These are phyloP conservation scores for Heliconius charithonia DNA, from an alignment of 2,888 invertebrate species.

Conservation along the genomic window DNA sequence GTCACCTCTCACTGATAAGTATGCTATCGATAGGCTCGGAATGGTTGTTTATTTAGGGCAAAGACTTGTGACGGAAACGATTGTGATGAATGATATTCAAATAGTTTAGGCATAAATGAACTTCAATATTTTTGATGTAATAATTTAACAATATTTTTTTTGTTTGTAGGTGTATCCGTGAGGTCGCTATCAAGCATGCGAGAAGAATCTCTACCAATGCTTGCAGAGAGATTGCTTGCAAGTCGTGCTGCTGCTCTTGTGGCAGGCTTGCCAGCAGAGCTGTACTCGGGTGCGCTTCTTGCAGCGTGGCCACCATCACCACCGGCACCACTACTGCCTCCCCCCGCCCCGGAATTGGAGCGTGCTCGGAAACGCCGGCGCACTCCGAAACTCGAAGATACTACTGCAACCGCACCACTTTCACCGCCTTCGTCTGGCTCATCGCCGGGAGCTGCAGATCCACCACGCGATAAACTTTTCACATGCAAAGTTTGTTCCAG, in stretches of 20 bases:
- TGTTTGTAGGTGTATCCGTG: constrained; percentile 76
- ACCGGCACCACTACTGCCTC: constrained; percentile 82
- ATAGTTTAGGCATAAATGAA: neutral
- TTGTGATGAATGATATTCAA: constrained; percentile 49
- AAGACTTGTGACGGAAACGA: constrained; percentile 76
- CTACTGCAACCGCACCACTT: constrained; percentile 63
- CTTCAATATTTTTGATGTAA: constrained; percentile 1
- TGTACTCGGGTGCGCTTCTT: constrained; percentile 86
- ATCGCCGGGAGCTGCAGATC: constrained; percentile 77
- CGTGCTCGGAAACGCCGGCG: constrained; percentile 78
- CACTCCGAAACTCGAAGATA: constrained; percentile 76
- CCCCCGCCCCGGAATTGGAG: constrained; percentile 75
- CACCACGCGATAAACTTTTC: constrained; percentile 91
- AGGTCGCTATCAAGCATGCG: constrained; percentile 79
- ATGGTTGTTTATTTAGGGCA: constrained; percentile 78
- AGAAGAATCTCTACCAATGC: constrained; percentile 78
- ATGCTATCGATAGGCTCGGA: constrained; percentile 80
- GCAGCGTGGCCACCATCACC: constrained; percentile 83
- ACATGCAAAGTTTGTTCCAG: constrained; percentile 94
- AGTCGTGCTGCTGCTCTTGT: constrained; percentile 80
- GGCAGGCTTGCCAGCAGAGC: constrained; percentile 84
- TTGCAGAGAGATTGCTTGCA: constrained; percentile 82
- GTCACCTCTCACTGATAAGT: constrained; percentile 74
- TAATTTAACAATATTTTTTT: constrained; percentile 27
- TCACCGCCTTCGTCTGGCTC: constrained; percentile 80